A percentile compares a stretch with the other conserved stretches of the same genome.
phyloP scores from a whole-genome alignment of 2,113 vertebrate genomes.

The Cercocebus atys region DNA sequence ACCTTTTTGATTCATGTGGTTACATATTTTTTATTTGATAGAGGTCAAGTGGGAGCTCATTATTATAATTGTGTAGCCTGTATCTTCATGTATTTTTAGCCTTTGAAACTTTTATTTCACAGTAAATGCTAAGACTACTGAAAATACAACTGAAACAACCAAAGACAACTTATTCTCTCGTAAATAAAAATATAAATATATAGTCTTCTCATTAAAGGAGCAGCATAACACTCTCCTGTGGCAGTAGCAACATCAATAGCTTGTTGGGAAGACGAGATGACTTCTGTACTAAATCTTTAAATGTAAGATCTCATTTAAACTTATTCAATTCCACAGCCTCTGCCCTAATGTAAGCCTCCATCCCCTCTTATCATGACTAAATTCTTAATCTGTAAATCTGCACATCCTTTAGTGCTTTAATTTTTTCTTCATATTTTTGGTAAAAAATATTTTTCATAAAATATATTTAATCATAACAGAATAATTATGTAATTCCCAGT shows the following conservation, averaged over 20 bases:
- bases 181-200: background rate
- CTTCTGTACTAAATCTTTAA: background rate
- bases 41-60: background rate
- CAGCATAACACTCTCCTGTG: background rate
- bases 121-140: background rate
- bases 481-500: background rate
- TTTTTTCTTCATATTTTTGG: background rate
- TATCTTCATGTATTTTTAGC: background rate
- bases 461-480: background rate
- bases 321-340: background rate
- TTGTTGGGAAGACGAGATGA: background rate
- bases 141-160: background rate
- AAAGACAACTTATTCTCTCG: background rate
- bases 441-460: conserved; percentile 17
- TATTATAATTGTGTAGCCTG: background rate
- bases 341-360: background rate
- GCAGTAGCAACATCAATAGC: background rate
- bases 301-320: background rate
- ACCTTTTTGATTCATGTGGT: background rate
- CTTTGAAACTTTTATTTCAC: background rate
- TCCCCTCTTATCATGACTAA: background rate
- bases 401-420: background rate
- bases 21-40: background rate
- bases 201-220: background rate
- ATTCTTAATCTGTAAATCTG: background rate